Evolutionary conservation across 2,113 vertebrate genomes (phyloP), one percentile per base, ranked within the genome.

Genomic region (Xenus cinereus): DNA sequence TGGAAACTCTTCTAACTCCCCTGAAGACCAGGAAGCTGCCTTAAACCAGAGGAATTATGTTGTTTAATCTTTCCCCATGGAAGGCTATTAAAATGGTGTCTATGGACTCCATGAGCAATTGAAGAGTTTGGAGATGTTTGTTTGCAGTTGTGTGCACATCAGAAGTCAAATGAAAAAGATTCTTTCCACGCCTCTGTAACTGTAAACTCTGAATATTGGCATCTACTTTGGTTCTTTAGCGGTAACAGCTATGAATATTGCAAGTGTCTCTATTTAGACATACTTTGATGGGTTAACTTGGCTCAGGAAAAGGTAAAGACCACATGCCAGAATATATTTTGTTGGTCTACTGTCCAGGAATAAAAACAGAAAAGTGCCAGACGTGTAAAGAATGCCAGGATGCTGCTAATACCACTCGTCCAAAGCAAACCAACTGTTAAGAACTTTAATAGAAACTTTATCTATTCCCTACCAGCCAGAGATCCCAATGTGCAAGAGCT

Each of bases 381-480:
- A 66, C 74, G 10, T 2, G 2, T 63, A 82, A 84, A 62, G 77
- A 94, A 87, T 84, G 19, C 66, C 81, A 82, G 81, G 77, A 60
- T 94, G 77, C 62, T 79, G 74, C 80, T 94, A 94, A 85, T 45
- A 45, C 35, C 48, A 28, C 57, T 79, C 0, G 0, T 90, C 62
- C 74, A 90, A 96, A 96, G 63, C 28, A 66, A 96, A 82, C 53
- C 81, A 82, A 32, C 84, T 72, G 41, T 72, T 90, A 80, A 76
- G 43, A 63, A 62, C 10, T 27, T 63, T 83, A 91, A 91, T 45
- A 83, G 54, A 90, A 94, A 85, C 0, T 3, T 85, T 91, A 91
- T 86, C 92, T 88, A 59, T 80, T 88, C 45, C 50, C 45, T 54
- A 85, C 54, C 62, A 90, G 56, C 32, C 90, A 94, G 90, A 94